These are phyloP conservation scores for Spodoptera picta DNA, from an alignment of 2,888 invertebrate species.

Conservation along the genomic window DNA sequence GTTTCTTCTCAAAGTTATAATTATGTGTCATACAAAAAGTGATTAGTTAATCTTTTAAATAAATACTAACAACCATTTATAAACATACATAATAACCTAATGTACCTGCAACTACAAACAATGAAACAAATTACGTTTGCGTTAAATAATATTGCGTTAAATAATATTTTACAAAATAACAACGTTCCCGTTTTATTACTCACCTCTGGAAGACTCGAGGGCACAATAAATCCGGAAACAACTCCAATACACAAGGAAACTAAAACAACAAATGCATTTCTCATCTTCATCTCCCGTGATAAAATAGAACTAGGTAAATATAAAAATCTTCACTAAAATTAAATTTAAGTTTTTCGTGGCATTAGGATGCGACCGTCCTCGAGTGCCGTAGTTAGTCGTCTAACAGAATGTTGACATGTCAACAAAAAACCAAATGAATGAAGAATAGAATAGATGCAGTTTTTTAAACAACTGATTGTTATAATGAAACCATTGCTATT, in stretches of 20 bases:
- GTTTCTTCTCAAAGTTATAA: too few relatives aligned
- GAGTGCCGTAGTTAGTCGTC: slow-evolving; percentile 2
- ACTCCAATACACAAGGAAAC: slow-evolving; percentile 70
- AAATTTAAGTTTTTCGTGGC: slow-evolving; percentile 17
- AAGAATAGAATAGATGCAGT: slow-evolving; percentile 23
- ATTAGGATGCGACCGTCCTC: slow-evolving; percentile 13
- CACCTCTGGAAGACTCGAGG: slow-evolving; percentile 67
- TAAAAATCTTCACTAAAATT: slow-evolving; percentile 22
- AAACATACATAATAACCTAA: too few relatives aligned
- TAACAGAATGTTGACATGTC: slow-evolving; percentile 31
- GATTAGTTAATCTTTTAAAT: too few relatives aligned
- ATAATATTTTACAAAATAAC: slow-evolving; percentile 29
- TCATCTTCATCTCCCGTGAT: slow-evolving; percentile 65
- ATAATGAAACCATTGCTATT: slow-evolving; percentile 23
- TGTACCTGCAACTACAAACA: too few relatives aligned
- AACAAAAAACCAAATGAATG: slow-evolving; percentile 10
- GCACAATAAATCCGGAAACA: slow-evolving; percentile 69
- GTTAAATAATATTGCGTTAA: slow-evolving; percentile 15
- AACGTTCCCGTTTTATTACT: slow-evolving; percentile 55
- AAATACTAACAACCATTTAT: too few relatives aligned
- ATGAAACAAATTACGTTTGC: slow-evolving; percentile 5
- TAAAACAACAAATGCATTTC: slow-evolving; percentile 69
- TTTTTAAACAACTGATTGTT: slow-evolving; percentile 38
- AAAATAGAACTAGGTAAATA: slow-evolving; percentile 36
- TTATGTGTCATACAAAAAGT: too few relatives aligned